A percentile compares a stretch with the other conserved stretches of the same genome.
Evolutionary conservation across 2,113 vertebrate genomes (phyloP).

Genomic region (Rousettus leschenaultii): DNA sequence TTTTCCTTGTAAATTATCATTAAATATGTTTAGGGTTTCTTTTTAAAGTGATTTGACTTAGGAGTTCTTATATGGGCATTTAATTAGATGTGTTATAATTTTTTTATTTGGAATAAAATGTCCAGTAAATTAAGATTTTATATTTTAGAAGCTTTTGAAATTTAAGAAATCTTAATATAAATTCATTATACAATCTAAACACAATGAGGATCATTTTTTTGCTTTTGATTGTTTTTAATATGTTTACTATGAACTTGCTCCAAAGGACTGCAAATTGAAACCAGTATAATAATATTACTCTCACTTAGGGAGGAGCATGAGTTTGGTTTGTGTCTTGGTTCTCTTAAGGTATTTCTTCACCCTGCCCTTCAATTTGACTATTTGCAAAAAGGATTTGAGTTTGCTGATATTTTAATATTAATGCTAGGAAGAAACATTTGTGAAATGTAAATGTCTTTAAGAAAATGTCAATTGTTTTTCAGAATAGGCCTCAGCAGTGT

Average conservation of each 20-base stretch:
- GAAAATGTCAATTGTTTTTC: neutral
- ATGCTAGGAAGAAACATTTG: conserved; percentile 5
- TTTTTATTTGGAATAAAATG: conserved; percentile 11
- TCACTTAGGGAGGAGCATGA: neutral
- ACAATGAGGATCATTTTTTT: neutral
- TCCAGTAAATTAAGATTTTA: neutral
- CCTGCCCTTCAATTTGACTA: neutral
- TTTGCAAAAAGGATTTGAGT: neutral
- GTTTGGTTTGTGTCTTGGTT: neutral
- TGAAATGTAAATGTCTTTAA: neutral
- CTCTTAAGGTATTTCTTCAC: neutral
- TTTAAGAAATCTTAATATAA: neutral
- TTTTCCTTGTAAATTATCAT: neutral
- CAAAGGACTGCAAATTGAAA: neutral
- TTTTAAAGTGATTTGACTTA: neutral
- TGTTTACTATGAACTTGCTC: neutral
- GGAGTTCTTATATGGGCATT: neutral
- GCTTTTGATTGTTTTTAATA: neutral
- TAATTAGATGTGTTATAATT: neutral
- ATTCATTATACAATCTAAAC: neutral
- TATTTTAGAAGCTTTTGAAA: neutral
- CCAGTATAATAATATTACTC: neutral
- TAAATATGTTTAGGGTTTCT: neutral
- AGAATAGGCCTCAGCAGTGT: neutral
- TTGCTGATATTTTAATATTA: neutral